Evolutionary conservation across 2,113 vertebrate genomes (phyloP), one percentile per base, ranked within the genome.

Genomic region (Dicrurus megarhynchus): DNA sequence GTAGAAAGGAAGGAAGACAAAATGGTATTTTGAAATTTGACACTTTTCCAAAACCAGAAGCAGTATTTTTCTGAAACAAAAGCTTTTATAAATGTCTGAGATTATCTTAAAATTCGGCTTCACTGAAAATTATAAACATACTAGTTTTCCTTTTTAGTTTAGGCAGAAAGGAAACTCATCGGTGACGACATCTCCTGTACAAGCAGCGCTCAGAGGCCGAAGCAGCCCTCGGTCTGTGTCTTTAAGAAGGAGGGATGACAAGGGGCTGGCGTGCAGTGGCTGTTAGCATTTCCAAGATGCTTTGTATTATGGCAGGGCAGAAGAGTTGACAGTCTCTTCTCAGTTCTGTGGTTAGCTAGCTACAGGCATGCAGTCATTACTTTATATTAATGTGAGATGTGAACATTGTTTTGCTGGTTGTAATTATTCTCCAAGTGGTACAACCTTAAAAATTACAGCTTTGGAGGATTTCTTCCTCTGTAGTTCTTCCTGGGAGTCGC

Each of bases 241-340:
- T 97, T 94, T 90, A 94, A 97, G 92, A 79, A 88, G 93, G 64
- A 95, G 59, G 83, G 89, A 95, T 96, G 95, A 93, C 86, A 94
- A 91, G 87, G 75, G 73, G 89, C 86, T 87, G 65, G 65, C 75
- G 35, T 70, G 78, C 68, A 21, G 55, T 2, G 63, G 65, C 70
- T 68, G 93, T 89, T 90, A 96, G 87, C 75, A 69, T 91, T 95
- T 97, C 84, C 89, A 96, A 96, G 89, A 86, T 95, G 96, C 95
- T 96, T 93, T 93, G 84, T 84, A 85, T 97, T 96, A 95, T 74
- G 86, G 89, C 47, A 86, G 85, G 78, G 76, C 89, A 93, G 92
- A 87, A 93, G 87, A 91, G 95, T 87, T 97, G 96, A 97, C 97
- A 96, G 94, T 95, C 71, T 94, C 83, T 96, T 96, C 96, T 90